Percentiles rank a stretch among this genome's conserved stretches.
Conservation (phyloP, 2,888 invertebrate species). For the Octonoba sinensis region DNA sequence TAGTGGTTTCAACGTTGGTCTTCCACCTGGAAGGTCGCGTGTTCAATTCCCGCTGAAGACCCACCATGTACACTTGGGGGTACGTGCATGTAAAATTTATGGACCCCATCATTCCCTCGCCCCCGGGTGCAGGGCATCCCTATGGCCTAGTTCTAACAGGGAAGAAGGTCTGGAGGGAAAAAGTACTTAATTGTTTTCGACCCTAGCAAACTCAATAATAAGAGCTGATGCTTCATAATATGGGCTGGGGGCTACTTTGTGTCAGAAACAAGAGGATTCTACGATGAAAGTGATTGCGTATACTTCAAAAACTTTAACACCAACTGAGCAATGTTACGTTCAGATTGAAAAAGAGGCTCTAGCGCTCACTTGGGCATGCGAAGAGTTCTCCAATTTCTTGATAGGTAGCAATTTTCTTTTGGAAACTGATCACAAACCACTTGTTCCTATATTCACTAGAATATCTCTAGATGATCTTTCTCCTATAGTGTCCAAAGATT, state of each 20-base stretch:
- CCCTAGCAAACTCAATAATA: constrained; percentile 2
- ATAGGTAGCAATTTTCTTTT: constrained; percentile 68
- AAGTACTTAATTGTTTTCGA: constrained; percentile 1
- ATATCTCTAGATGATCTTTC: constrained; percentile 69
- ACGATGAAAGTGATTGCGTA: constrained; percentile 69
- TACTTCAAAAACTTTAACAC: constrained; percentile 68
- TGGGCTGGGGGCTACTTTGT: constrained; percentile 68
- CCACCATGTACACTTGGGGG: too few relatives aligned
- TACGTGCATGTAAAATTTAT: too few relatives aligned
- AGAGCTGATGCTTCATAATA: constrained; percentile 66
- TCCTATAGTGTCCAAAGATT: constrained; percentile 70
- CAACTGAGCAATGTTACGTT: constrained; percentile 69
- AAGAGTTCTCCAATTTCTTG: constrained; percentile 69
- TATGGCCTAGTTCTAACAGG: too few relatives aligned
- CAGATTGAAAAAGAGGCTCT: constrained; percentile 71
- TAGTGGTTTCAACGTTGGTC: too few relatives aligned
- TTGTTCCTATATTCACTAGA: constrained; percentile 68
- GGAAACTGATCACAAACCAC: constrained; percentile 71
- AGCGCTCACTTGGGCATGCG: constrained; percentile 69
- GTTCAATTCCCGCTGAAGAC: too few relatives aligned
- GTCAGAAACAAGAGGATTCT: constrained; percentile 67
- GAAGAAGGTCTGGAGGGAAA: too few relatives aligned
- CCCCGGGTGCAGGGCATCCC: too few relatives aligned
- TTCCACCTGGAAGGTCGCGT: too few relatives aligned
- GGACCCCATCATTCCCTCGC: too few relatives aligned